Evolutionary conservation across 1,140 invertebrate species (phyloP), one percentile per base, ranked within the genome.

Genomic region (Panagrolaimus sp.): DNA sequence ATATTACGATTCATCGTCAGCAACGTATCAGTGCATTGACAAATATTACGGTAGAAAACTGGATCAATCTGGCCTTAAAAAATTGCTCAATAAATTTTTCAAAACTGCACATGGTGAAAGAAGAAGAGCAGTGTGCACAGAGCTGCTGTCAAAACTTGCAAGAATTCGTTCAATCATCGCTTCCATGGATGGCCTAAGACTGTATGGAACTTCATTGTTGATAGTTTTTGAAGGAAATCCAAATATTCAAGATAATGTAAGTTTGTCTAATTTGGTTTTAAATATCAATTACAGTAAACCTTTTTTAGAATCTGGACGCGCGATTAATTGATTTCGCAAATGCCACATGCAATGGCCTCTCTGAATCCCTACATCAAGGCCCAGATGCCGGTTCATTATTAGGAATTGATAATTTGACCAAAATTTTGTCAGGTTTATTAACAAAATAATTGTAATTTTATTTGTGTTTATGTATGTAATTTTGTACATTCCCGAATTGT

Each of bases 21-120:
- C 52, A 58, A 58, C 52, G 21, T 58, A 58, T 28, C 52, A 58
- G 17, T 58, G 52, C 21, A 28, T 58, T 12, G 52, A 58, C 52
- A 58, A 58, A 58, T 58, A 58, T 58, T 58, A 58, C 8, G 52
- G 52, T 17, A 12, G 52, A 12, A 28, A 58, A 58, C 17, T 58
- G 8, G 52, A 58, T 58, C 52, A 28, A 12, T 12, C 10, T 26
- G 52, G 52, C 2, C 8, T 58, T 0, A 58, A 21, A 21, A 58
- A 58, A 58, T 26, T 58, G 52, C 12, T 58, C 15, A 58, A 58
- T 28, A 58, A 58, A 24, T 58, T 58, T n/a, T 38, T 38, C 32
- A 38, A 38, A 38, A 38, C 32, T 38, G 21, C 28, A 12, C 52
- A 58, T 21, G 8, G 21, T 0, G 52, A 17, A 12, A n/a, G 14